Evolutionary conservation across 2,888 invertebrate species (phyloP), one percentile per base, ranked within the genome.

Genomic region (Watsonalla cultraria): DNA sequence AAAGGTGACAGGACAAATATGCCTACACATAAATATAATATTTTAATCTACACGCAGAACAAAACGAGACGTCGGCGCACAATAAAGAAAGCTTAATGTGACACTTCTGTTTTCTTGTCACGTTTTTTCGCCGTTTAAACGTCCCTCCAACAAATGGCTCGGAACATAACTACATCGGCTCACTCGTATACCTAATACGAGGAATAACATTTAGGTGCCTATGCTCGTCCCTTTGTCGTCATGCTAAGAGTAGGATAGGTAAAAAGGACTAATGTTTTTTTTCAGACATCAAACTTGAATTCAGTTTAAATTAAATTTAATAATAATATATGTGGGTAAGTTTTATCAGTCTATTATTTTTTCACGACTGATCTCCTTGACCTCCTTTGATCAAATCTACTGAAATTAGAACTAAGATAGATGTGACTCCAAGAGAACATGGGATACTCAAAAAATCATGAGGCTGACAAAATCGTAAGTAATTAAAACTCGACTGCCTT

Each of bases 101-200:
- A 73, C 73, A 64, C 66, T 80, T 86, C 75, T 76, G 82, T 83
- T 85, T 86, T 86, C 86, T 82, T 74, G 86, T 87, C 86, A 86
- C 86, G 86, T 86, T 84, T 86, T 83, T 85, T 78, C 80, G 81
- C 67, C 79, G 76, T 84, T 86, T 85, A 84, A 84, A 80, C 79
- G 79, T 82, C 80, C 80, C 77, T 74, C 74, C 72, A 78, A 82
- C 84, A 84, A 85, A 85, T 83, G 82, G 80, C 70, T 72, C 65
- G 79, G 78, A 84, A 82, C 79, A 79, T 79, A 82, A 82, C 80
- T 79, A 81, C 80, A 78, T 79, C 72, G 72, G 68, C 76, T 74
- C 69, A 62, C 58, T 58, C 65, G 69, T 74, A 72, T 75, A 73
- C 64, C 70, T 68, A 74, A 74, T 68, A 74, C 65, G 60, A 72